Conservation (phyloP, 2,888 invertebrate genomes). For the Trimorus sp. region DNA sequence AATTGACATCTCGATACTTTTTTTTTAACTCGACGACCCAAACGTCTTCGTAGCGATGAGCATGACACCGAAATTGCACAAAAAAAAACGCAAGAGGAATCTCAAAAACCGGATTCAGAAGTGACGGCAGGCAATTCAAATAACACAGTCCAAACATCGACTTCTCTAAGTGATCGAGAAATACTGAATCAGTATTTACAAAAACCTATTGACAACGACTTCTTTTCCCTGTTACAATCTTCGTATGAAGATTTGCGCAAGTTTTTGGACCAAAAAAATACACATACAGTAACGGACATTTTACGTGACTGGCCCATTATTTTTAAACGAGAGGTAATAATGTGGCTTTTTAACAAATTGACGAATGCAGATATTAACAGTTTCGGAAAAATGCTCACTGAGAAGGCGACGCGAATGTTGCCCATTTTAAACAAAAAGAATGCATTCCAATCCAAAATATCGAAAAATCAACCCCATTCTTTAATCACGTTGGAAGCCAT, state of each 20-base stretch:
- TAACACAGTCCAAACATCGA: too few relatives aligned
- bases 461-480: background rate
- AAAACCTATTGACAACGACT: too few relatives aligned
- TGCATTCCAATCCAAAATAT: background rate
- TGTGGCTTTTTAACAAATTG: conserved; percentile 23
- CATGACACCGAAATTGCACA: too few relatives aligned
- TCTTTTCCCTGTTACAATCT: too few relatives aligned
- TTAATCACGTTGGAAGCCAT: conserved; percentile 8
- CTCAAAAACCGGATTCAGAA: too few relatives aligned
- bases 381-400: conserved; percentile 9
- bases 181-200: too few relatives aligned
- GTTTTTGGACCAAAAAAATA: too few relatives aligned
- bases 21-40: conserved; percentile 64
- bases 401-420: conserved; percentile 16
- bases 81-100: too few relatives aligned
- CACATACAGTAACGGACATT: background rate
- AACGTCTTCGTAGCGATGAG: background rate
- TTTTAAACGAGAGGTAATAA: conserved; percentile 18
- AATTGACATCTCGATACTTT: conserved; percentile 66
- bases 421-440: background rate
- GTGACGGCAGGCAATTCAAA: too few relatives aligned
- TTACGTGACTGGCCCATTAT: conserved; percentile 21
- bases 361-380: conserved; percentile 11
- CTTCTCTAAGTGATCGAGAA: too few relatives aligned
- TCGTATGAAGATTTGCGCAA: too few relatives aligned